Evolutionary conservation across 23 tunicate genomes (phyloP), one percentile per base, ranked within the genome.

Genomic region (Ascidia mentula): DNA sequence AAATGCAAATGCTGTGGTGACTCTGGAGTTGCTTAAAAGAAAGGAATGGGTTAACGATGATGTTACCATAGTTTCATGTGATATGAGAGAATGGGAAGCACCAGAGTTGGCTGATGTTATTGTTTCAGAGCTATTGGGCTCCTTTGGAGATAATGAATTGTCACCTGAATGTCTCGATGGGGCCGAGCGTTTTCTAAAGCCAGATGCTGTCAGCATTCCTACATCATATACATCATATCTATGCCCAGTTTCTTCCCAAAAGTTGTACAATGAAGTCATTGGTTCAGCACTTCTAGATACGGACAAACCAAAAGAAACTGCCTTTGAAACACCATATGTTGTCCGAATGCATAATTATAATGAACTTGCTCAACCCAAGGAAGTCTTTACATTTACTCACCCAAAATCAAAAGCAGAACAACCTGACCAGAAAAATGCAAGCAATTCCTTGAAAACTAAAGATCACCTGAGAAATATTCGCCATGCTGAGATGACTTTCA

Each of bases 141-240:
- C 99, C 12, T 96, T 96, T 70, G 94, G 99, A 6, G 97, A 91
- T 60, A 96, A 96, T 81, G 99, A 96, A 42, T 85, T 96, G 36
- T 88, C 95, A 31, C 99, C 99, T 31, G 99, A 96, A 80, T 96
- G 99, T 83, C 72, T 96, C 26, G 96, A 91, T 82, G 99, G 99
- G 0, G 97, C 99, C 0, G 75, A 83, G 37, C 73, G 90, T 20
- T 85, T 96, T 77, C 59, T 91, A 40, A 96, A 96, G 53, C 85
- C 89, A 0, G 89, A 88, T 72, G 96, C 90, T 4, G 72, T 96
- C 33, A 87, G 97, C 37, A 96, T 96, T 24, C 99, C 99, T 37
- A 60, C 65, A 28, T 79, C 94, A 0, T 96, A 96, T 65, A 96
- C 99, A 0, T 91, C 97, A 4, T 96, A 96, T 38, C 0, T 96